Base-by-base conservation (phyloP, 2,797 vertebrate species). In the Decapterus maruadsi region DNA sequence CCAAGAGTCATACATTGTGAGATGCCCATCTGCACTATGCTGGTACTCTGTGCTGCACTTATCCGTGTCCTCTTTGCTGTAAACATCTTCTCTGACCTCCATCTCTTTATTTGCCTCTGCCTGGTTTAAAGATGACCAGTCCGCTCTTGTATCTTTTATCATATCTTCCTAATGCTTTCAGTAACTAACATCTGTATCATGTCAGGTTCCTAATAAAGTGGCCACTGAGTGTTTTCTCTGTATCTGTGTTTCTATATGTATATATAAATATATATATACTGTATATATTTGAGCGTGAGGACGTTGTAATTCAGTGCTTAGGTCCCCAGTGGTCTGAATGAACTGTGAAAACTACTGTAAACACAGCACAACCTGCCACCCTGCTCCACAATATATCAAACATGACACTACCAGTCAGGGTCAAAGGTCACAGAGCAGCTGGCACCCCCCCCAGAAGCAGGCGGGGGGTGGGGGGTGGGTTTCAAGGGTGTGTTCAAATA, bases 401-500 rank as follows among this genome's bases (percentile, higher is more conserved):
- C 51, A 11, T 11, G 48, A 69, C 54, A 45, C 56, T n/a, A 50
- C 4, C 60, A 55, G 78, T 50, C 17, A 12, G 56, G 65, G 78
- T 72, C 57, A 78, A 60, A 74, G 77, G n/a, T 78, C 70, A 56
- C 9, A 43, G 19, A 60, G 61, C 63, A 64, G 73, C 77, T 77
- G 64, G 62, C 0, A 1, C 26, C 31, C 31, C 31, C 31, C 4
- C 4, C 13, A 40, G 6, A 53, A 8, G 43, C 19, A 53, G 26
- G 26, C 26, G 26, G 26, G 26, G 26, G 26, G 26, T 26, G 26
- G 10, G 31, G 34, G 3, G 20, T 0, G 6, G 40, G 58, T 8
- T 46, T 75, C 40, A 20, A 67, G 46, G 61, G 29, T 80, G 71
- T 22, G 62, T 78, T 85, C 38, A 79, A 67, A 62, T 75, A 78